Evolutionary conservation across 2,113 vertebrate genomes (phyloP).

Genomic region (Micronisus gabar): DNA sequence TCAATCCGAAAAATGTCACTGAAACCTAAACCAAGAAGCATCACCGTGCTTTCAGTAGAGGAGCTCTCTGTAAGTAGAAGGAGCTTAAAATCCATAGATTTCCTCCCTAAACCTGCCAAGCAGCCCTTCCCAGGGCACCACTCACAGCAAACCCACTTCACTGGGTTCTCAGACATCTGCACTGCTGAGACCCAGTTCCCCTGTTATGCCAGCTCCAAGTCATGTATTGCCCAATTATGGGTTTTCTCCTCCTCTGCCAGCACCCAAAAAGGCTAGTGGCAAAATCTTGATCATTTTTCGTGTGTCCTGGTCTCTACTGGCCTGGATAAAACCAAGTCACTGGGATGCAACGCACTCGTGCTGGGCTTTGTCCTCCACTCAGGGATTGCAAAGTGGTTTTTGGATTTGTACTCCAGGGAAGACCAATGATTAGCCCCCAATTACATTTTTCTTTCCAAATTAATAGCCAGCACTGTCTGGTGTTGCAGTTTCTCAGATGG

Average conservation of each 20-base stretch:
- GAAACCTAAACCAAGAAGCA: neutral
- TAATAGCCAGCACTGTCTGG: neutral
- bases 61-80: neutral
- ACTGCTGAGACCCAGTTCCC: neutral
- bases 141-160: neutral
- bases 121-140: neutral
- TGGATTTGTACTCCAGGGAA: neutral
- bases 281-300: neutral
- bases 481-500: neutral
- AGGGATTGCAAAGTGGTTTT: neutral
- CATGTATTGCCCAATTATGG: neutral
- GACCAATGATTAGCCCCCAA: neutral
- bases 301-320: neutral
- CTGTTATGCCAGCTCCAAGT: neutral
- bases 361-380: neutral
- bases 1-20: neutral
- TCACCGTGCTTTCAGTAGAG: neutral
- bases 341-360: neutral
- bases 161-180: neutral
- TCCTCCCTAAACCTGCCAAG: neutral
- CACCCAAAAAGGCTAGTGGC: neutral
- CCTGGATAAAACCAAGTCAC: neutral
- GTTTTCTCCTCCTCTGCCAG: neutral
- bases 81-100: neutral
- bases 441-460: neutral